Conservation (phyloP, 2,113 vertebrate species). For the Zosterops borbonicus region DNA sequence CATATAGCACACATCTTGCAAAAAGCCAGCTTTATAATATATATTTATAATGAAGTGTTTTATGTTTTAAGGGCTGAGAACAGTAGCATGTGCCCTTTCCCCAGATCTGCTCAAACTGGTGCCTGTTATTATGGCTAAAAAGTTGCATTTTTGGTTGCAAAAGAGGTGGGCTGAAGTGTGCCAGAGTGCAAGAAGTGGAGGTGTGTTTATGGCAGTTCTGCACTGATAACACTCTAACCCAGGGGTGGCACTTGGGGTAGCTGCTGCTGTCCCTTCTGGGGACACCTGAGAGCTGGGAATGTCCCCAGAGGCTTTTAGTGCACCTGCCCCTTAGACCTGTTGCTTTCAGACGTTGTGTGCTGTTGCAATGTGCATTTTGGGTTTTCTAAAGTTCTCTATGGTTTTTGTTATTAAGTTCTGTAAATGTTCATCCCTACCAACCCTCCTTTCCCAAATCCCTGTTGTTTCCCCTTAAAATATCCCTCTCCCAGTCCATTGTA, state of each 20-base stretch:
- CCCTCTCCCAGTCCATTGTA: no score
- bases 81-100: not conserved
- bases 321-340: not conserved
- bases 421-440: no score
- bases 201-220: not conserved
- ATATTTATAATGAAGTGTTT: not conserved
- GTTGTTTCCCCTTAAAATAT: no score
- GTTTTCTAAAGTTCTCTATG: no score
- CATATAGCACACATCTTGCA: no score
- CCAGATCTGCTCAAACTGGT: not conserved
- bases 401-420: no score
- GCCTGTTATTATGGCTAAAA: rapidly evolving
- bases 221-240: rapidly evolving
- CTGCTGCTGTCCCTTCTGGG: not conserved
- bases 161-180: not conserved
- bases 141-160: not conserved
- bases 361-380: no score
- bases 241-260: rapidly evolving
- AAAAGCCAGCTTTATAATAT: no score
- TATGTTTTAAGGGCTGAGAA: not conserved
- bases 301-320: not conserved
- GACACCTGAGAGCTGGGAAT: not conserved
- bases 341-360: not conserved
- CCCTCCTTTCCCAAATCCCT: no score
- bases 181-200: rapidly evolving